These are phyloP conservation scores for Otis tarda DNA, from an alignment of 2,113 vertebrate species.

Conservation along the genomic window DNA sequence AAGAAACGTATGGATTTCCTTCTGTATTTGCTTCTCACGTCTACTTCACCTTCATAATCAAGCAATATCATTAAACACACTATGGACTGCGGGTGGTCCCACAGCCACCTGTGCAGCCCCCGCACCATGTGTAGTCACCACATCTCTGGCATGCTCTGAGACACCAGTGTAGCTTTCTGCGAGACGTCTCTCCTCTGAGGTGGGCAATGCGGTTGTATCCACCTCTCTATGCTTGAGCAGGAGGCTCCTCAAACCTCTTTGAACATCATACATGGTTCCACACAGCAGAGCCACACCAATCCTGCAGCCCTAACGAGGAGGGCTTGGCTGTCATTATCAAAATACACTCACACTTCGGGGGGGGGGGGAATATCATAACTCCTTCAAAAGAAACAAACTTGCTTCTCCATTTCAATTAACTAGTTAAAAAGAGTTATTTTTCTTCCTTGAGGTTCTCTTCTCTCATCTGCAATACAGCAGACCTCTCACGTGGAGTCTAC, in stretches of 20 bases:
- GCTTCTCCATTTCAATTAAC: not conserved
- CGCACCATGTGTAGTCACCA: too few relatives aligned
- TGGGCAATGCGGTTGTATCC: fast-evolving
- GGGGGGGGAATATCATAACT: not conserved
- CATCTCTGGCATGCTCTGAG: fast-evolving
- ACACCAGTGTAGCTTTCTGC: not conserved
- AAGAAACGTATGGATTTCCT: not conserved
- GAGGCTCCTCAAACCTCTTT: not conserved
- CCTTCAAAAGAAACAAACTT: not conserved
- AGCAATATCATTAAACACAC: not conserved
- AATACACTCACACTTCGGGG: not conserved
- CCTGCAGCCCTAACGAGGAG: not conserved
- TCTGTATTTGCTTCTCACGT: not conserved
- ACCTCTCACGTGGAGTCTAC: not conserved
- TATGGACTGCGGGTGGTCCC: too few relatives aligned
- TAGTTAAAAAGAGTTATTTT: not conserved
- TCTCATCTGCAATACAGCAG: not conserved
- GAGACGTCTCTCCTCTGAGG: not conserved
- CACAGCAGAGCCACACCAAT: fast-evolving
- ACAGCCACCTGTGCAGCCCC: too few relatives aligned
- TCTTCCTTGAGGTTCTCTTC: not conserved
- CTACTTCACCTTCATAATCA: not conserved
- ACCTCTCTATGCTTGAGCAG: not conserved
- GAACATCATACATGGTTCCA: not conserved
- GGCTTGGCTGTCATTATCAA: not conserved